phyloP scores from a whole-genome alignment of 1,140 invertebrate species.

The Tetramorium alpestre region DNA sequence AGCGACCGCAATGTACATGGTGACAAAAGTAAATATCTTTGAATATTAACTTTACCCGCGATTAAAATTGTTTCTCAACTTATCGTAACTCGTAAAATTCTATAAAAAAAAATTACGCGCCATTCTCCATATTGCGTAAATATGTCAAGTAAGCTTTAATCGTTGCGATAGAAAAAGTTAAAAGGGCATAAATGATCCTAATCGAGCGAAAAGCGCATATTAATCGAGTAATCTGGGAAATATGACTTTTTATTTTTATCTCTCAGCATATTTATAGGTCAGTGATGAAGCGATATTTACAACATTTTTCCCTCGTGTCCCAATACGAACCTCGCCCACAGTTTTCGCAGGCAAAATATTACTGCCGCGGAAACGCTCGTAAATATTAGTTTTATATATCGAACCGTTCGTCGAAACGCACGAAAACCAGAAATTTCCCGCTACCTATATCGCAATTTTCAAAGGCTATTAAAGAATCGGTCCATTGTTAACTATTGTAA shows the following conservation, averaged over 20 bases:
- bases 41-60: background rate
- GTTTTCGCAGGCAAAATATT: slow-evolving; percentile 54
- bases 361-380: slow-evolving; percentile 54
- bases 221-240: slow-evolving; percentile 30
- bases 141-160: slow-evolving; percentile 2
- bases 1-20: background rate
- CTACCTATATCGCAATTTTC: slow-evolving; percentile 42
- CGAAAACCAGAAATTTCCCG: slow-evolving; percentile 54
- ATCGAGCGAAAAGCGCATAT: background rate
- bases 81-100: background rate
- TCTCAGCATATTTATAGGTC: slow-evolving; percentile 34
- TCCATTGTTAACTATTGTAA: slow-evolving; percentile 36
- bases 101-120: no score
- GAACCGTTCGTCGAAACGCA: slow-evolving; percentile 18
- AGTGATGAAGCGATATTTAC: slow-evolving; percentile 40
- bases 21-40: background rate
- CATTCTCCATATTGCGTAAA: background rate
- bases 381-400: slow-evolving; percentile 63
- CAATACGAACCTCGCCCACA: slow-evolving; percentile 11
- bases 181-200: slow-evolving; percentile 12
- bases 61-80: background rate
- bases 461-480: slow-evolving; percentile 44
- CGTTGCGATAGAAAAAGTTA: background rate
- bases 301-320: slow-evolving; percentile 45
- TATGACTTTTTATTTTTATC: slow-evolving; percentile 32